phyloP scores from a whole-genome alignment of 2,888 invertebrate genomes.

The Drosophila limbata region DNA sequence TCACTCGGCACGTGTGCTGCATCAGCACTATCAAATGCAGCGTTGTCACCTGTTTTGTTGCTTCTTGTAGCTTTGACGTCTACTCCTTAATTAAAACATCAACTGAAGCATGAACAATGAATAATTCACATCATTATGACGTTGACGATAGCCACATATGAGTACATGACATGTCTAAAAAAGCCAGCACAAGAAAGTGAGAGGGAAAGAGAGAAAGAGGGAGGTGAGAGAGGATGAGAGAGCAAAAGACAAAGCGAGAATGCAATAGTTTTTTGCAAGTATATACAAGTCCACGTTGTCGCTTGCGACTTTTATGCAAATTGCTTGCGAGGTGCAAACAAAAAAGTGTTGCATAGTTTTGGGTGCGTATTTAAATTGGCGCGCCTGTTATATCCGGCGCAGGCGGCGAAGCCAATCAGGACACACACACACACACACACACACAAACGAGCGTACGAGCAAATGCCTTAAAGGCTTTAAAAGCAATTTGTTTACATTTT shows the following conservation, averaged over 20 bases:
- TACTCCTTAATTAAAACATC: conserved; percentile 75
- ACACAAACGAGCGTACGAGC: neutral
- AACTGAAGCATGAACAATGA: conserved; percentile 79
- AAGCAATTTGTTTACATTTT: conserved; percentile 67
- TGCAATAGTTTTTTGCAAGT: conserved; percentile 27
- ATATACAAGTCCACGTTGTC: conserved; percentile 26
- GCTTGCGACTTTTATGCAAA: conserved; percentile 65
- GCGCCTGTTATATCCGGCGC: conserved; percentile 35
- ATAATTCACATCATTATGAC: conserved; percentile 74
- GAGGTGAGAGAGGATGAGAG: neutral
- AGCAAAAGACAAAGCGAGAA: neutral
- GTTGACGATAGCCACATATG: conserved; percentile 39
- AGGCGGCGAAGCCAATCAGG: conserved; percentile 37
- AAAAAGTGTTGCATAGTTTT: conserved; percentile 67
- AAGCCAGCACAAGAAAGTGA: neutral
- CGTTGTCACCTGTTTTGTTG: conserved; percentile 38
- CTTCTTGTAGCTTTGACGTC: conserved; percentile 30
- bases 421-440: conserved; percentile 8
- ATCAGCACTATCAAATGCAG: conserved; percentile 12
- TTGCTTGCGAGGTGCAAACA: conserved; percentile 46
- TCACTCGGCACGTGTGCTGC: neutral
- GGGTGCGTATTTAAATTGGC: conserved; percentile 69
- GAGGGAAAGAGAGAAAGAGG: neutral
- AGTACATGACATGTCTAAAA: conserved; percentile 27
- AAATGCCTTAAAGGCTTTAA: conserved; percentile 75